Evolutionary conservation across 37 sponge, comb jelly and placozoan species (phyloP), one percentile per base, ranked within the genome.

Genomic region (Geodia barretti): DNA sequence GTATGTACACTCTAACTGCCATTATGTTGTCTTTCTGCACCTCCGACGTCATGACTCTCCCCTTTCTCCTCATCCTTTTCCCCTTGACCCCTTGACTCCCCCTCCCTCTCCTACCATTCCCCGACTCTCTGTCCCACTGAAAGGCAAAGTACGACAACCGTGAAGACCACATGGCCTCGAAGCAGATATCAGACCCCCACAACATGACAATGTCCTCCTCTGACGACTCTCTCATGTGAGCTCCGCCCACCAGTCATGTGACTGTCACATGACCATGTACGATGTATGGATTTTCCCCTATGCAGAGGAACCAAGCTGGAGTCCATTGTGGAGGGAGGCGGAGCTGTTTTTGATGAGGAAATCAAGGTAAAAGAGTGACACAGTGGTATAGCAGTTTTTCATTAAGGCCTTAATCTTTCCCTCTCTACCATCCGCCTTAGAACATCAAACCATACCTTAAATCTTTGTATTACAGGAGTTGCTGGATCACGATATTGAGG

Each of bases 391-490:
- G n/a, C n/a, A n/a, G n/a, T n/a, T n/a, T n/a, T n/a, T n/a, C n/a
- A n/a, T n/a, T n/a, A n/a, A n/a, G n/a, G n/a, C n/a, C n/a, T n/a
- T n/a, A n/a, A n/a, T n/a, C n/a, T n/a, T n/a, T n/a, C n/a, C n/a
- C n/a, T n/a, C n/a, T n/a, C n/a, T n/a, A n/a, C n/a, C n/a, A n/a
- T n/a, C n/a, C n/a, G n/a, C n/a, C n/a, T n/a, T n/a, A n/a, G n/a
- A n/a, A n/a, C n/a, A n/a, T n/a, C n/a, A n/a, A n/a, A n/a, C n/a
- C n/a, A n/a, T n/a, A n/a, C n/a, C n/a, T n/a, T n/a, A n/a, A n/a
- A n/a, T n/a, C n/a, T n/a, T n/a, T n/a, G n/a, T n/a, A n/a, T 64
- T 62, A 28, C 64, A 60, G 72, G 92, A 91, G 60, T 35, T 91
- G 25, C 54, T 77, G 40, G 92, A 87, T 68, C 72, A 68, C 25